Evolutionary conservation across 2,797 vertebrate genomes (phyloP).

Genomic region (Muraenolepis orangiensis): DNA sequence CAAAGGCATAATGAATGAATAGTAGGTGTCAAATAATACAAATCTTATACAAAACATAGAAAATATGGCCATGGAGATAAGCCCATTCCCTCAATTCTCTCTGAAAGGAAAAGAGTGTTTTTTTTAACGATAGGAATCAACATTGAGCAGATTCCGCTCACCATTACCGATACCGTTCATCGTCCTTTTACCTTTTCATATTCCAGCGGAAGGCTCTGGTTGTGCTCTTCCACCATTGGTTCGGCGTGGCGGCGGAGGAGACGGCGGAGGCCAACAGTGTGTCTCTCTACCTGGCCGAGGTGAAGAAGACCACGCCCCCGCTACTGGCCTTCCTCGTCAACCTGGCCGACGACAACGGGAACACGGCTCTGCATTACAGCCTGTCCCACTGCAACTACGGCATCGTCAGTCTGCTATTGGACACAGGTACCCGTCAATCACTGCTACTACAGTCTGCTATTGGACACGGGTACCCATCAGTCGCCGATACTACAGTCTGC

Average conservation of each 20-base stretch:
- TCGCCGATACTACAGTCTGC: no score
- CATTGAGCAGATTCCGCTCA: neutral
- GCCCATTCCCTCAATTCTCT: neutral
- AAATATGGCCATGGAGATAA: neutral
- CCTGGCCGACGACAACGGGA: constrained; percentile 88
- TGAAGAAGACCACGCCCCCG: constrained; percentile 67
- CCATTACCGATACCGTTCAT: neutral
- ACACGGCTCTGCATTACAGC: constrained; percentile 94
- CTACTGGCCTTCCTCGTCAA: constrained; percentile 85
- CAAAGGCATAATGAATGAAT: no score
- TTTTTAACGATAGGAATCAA: neutral
- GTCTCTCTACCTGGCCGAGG: constrained; percentile 69
- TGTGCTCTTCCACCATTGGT: constrained; percentile 88
- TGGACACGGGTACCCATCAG: no score
- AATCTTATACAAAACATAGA: no score
- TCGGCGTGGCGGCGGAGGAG: constrained; percentile 84
- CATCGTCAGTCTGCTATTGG: constrained; percentile 83
- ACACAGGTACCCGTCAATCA: constrained; percentile 76
- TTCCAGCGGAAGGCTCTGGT: constrained; percentile 72
- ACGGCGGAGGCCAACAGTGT: constrained; percentile 73
- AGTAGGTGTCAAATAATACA: neutral
- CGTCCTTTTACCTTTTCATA: neutral
- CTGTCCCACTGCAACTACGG: constrained; percentile 91
- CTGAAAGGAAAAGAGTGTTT: neutral
- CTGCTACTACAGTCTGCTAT: neutral